Percentiles rank a stretch among this genome's conserved stretches.
Conservation (phyloP, 2,888 invertebrate genomes). For the Dioctria linearis region DNA sequence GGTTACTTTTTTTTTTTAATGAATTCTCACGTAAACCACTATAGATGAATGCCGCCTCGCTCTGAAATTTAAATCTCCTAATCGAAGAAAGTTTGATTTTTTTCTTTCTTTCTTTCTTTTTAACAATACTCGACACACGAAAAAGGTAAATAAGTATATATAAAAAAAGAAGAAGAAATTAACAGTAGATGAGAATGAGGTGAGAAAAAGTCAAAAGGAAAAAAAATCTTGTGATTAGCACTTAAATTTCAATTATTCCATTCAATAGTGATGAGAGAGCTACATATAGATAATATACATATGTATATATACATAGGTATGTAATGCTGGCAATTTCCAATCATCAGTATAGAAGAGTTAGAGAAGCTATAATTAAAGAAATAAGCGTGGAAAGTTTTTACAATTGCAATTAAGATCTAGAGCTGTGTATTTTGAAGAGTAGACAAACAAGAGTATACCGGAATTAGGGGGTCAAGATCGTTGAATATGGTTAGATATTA, state of each 20-base stretch:
- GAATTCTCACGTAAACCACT: neutral
- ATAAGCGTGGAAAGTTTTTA: neutral
- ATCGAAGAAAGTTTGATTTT: neutral
- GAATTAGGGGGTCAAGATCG: too few species aligned
- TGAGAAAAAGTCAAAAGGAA: neutral
- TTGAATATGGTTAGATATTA: too few species aligned
- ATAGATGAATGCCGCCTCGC: neutral
- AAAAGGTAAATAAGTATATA: neutral
- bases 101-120: slow-evolving; percentile 5
- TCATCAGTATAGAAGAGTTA: neutral
- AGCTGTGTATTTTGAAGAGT: too few species aligned
- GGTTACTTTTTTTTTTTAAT: neutral
- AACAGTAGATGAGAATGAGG: slow-evolving; percentile 27
- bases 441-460: too few species aligned
- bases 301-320: neutral
- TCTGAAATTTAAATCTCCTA: neutral
- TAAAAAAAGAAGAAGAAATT: too few species aligned
- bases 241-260: slow-evolving; percentile 26
- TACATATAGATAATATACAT: neutral
- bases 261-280: slow-evolving; percentile 17
- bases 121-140: neutral
- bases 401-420: too few species aligned
- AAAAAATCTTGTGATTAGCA: slow-evolving; percentile 23
- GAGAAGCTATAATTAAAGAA: neutral
- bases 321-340: neutral